Conservation (phyloP, 1,140 invertebrate genomes). For the Trissolcus basalis region DNA sequence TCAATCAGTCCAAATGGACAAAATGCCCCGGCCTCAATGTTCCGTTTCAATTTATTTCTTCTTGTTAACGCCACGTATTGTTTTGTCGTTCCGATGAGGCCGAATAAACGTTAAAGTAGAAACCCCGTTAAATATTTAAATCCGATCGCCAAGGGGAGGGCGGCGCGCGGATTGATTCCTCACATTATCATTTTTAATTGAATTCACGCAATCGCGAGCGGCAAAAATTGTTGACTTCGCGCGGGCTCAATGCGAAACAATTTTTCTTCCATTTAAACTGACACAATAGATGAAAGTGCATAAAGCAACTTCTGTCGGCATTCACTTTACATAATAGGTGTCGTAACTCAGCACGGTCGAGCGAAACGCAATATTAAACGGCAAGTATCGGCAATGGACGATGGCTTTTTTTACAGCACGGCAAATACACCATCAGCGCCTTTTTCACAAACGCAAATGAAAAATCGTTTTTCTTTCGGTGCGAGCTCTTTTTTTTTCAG, state of each 20-base stretch:
- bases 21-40: constrained; percentile 48
- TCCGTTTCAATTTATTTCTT: constrained; percentile 46
- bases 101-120: no score
- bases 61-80: constrained; percentile 42
- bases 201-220: constrained; percentile 9
- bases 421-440: no score
- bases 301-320: constrained; percentile 16
- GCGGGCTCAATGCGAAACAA: constrained; percentile 9
- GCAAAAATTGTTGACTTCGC: background rate
- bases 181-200: constrained; percentile 31
- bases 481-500: no score
- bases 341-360: background rate
- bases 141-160: no score
- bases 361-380: constrained; percentile 4
- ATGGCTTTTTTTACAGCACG: background rate
- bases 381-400: constrained; percentile 16
- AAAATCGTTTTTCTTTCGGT: background rate
- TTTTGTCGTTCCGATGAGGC: constrained; percentile 35
- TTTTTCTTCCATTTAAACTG: constrained; percentile 26
- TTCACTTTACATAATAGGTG: constrained; percentile 18
- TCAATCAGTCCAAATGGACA: constrained; percentile 53
- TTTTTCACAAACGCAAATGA: background rate
- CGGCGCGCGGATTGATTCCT: constrained; percentile 36
- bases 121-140: background rate
- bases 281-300: constrained; percentile 13